Evolutionary conservation across 2,888 invertebrate genomes (phyloP).

Genomic region (Chydorus sphaericus): DNA sequence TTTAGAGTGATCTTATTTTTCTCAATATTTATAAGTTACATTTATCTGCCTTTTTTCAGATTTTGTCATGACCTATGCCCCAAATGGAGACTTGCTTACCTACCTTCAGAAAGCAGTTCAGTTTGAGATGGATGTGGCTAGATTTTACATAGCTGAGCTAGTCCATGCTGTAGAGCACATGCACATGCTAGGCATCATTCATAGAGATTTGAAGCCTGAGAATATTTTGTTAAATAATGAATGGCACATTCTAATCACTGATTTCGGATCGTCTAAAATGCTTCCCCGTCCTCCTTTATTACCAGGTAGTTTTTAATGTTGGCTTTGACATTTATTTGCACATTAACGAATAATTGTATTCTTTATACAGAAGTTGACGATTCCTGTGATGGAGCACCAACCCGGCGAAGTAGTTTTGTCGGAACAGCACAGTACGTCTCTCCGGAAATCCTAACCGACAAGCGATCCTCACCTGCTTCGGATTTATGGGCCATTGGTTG

Average conservation of each 20-base stretch:
- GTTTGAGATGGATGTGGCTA: constrained; percentile 75
- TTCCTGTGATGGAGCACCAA: constrained; percentile 4
- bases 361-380: background rate
- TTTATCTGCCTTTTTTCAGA: constrained; percentile 31
- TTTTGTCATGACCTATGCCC: constrained; percentile 89
- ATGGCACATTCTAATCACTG: constrained; percentile 92
- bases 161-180: constrained; percentile 81
- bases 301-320: background rate
- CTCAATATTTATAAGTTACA: background rate
- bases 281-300: constrained; percentile 6
- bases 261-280: constrained; percentile 84
- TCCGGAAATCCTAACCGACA: constrained; percentile 80
- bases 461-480: constrained; percentile 53
- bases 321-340: background rate
- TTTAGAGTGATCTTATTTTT: too few species aligned
- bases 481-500: constrained; percentile 98
- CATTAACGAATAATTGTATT: background rate
- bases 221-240: constrained; percentile 89
- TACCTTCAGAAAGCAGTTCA: constrained; percentile 75
- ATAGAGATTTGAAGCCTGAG: constrained; percentile 92
- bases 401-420: constrained; percentile 74
- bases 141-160: constrained; percentile 90
- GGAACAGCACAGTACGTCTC: constrained; percentile 98
- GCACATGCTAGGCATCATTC: constrained; percentile 74
- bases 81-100: constrained; percentile 83